phyloP scores from a whole-genome alignment of 1,140 invertebrate genomes.

The Planococcus citri region DNA sequence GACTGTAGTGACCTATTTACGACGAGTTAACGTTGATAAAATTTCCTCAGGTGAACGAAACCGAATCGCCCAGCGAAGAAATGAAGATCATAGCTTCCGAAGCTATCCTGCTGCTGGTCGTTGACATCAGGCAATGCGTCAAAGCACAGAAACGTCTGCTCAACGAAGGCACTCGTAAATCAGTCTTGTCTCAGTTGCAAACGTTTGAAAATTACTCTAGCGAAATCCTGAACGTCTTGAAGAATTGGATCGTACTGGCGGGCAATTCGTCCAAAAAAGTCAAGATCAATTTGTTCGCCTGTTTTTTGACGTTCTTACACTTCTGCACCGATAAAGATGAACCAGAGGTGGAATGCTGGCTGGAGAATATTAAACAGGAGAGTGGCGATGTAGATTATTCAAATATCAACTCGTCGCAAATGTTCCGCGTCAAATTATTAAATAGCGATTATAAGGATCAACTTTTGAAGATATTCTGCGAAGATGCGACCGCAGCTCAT shows the following conservation, averaged over 20 bases:
- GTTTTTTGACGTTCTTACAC: slow-evolving; percentile 11
- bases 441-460: not conserved
- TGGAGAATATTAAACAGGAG: not conserved
- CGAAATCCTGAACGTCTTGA: not conserved
- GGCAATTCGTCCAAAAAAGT: slow-evolving; percentile 9
- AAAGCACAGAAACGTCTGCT: not conserved
- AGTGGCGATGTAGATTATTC: not conserved
- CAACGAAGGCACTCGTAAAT: not conserved
- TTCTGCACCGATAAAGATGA: slow-evolving; percentile 5
- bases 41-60: not conserved
- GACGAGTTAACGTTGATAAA: not conserved
- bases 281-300: slow-evolving; percentile 9
- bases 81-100: slow-evolving; percentile 10
- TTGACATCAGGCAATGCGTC: slow-evolving; percentile 12
- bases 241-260: not conserved
- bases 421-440: not conserved
- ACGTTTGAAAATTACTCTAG: not conserved
- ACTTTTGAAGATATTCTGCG: slow-evolving; percentile 4
- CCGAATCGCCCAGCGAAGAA: slow-evolving; percentile 10
- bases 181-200: not conserved
- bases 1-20: not conserved
- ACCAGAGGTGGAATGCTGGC: not conserved
- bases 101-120: slow-evolving; percentile 9
- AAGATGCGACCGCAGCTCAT: not conserved
- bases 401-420: not conserved